Percentiles rank a stretch among this genome's conserved stretches.
These are phyloP conservation scores for Lasioglossum vierecki DNA, from an alignment of 2,888 invertebrate species.

Conservation along the genomic window DNA sequence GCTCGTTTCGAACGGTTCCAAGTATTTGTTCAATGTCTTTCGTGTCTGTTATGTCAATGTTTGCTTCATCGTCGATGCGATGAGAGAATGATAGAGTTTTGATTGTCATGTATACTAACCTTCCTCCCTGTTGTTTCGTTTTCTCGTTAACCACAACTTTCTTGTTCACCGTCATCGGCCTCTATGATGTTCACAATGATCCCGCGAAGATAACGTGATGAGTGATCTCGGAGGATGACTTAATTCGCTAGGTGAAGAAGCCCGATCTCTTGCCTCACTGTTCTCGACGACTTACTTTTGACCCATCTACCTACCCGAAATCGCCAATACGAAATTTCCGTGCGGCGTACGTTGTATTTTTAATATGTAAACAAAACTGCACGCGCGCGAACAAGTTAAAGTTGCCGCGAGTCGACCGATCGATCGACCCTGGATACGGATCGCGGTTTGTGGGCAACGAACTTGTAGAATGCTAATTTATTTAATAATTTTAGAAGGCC, in stretches of 20 bases:
- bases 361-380: slow-evolving; percentile 62
- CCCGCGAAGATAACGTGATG: slow-evolving; percentile 11
- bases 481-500: neutral
- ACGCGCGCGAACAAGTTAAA: slow-evolving; percentile 50
- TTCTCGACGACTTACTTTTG: slow-evolving; percentile 16
- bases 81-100: no score
- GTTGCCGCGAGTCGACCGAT: slow-evolving; percentile 49
- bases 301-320: slow-evolving; percentile 58
- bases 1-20: neutral
- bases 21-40: neutral
- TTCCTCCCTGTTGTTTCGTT: slow-evolving; percentile 36
- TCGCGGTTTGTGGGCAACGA: neutral
- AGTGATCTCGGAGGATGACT: neutral
- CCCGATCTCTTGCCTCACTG: slow-evolving; percentile 13
- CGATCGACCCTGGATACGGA: slow-evolving; percentile 25
- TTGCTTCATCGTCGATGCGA: neutral
- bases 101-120: slow-evolving; percentile 10
- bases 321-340: slow-evolving; percentile 50
- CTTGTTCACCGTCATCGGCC: slow-evolving; percentile 72
- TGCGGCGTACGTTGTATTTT: slow-evolving; percentile 46
- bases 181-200: slow-evolving; percentile 14
- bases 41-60: neutral
- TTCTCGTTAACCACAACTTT: slow-evolving; percentile 54
- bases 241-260: neutral
- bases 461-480: neutral